Evolutionary conservation across 2,888 invertebrate genomes (phyloP), one percentile per base, ranked within the genome.

Genomic region (Criorhina ranunculi): DNA sequence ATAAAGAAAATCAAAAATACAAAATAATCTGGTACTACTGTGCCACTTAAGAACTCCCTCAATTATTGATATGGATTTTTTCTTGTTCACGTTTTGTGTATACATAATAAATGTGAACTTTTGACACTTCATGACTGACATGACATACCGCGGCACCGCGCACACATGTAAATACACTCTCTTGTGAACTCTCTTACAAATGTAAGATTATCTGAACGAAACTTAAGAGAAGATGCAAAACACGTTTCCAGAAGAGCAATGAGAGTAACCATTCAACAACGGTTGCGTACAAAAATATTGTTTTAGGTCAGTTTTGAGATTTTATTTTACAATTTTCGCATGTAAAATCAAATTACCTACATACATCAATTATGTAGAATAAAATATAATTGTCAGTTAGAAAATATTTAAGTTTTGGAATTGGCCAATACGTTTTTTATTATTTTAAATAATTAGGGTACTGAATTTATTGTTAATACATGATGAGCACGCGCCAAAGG

Each of bases 41-140:
- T 57, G 57, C 59, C 79, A 79, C 72, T 79, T 64, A 64, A 69
- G 57, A 64, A 64, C 57, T 40, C 59, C 72, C 70, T 66, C 64
- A 79, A 57, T 72, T 72, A 79, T 79, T 72, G 66, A 72, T 72
- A 66, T 79, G 66, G 79, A 66, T 72, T 79, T 79, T 64, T 66
- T 64, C 19, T 40, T 40, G 35, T 40, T 40, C 62, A 70, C 55
- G 62, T 78, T 78, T 62, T 78, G 17, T 62, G 69, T 69, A 77
- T 69, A 66, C 76, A 51, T 62, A 75, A 75, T 75, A 59, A 70
- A 78, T 46, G 62, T 55, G 78, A 70, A 78, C 78, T 62, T 75
- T 78, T 78, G 62, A 78, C 69, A 78, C 70, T 78, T 69, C 55
- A 8, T 9, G 59, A 59, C 51, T 46, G 60, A 55, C 44, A 49